Conservation (phyloP, 2,113 vertebrate species). For the Odocoileus hemionus region DNA sequence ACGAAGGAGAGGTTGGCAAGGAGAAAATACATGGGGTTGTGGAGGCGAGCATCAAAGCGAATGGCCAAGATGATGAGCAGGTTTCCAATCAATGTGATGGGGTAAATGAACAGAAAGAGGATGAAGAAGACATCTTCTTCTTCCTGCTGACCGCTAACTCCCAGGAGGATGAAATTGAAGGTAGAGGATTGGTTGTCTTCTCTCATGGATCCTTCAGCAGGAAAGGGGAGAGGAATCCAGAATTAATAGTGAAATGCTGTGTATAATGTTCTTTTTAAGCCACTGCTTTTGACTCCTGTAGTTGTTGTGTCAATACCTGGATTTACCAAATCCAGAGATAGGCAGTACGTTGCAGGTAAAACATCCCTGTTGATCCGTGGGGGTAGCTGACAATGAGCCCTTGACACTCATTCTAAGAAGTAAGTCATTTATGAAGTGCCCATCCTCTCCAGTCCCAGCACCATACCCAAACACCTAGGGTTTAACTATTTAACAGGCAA, state of each 20-base stretch:
- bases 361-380: background rate
- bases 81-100: conserved; percentile 43
- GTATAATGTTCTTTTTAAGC: background rate
- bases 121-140: conserved; percentile 19
- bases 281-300: background rate
- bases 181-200: background rate
- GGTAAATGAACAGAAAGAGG: conserved; percentile 43
- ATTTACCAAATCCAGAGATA: background rate
- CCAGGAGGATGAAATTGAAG: conserved; percentile 29
- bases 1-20: background rate
- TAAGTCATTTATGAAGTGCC: background rate
- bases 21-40: conserved; percentile 39
- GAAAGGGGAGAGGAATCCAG: background rate
- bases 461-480: no score
- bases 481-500: background rate
- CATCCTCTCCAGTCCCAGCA: background rate
- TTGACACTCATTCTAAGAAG: background rate
- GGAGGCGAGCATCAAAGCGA: background rate
- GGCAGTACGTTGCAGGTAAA: background rate
- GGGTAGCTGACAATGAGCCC: background rate
- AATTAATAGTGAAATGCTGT: background rate
- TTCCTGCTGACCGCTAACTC: background rate
- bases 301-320: background rate
- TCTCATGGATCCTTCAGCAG: background rate
- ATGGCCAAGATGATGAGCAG: conserved; percentile 47